Conservation (phyloP, 2,888 invertebrate species). For the Leucophenga montana region DNA sequence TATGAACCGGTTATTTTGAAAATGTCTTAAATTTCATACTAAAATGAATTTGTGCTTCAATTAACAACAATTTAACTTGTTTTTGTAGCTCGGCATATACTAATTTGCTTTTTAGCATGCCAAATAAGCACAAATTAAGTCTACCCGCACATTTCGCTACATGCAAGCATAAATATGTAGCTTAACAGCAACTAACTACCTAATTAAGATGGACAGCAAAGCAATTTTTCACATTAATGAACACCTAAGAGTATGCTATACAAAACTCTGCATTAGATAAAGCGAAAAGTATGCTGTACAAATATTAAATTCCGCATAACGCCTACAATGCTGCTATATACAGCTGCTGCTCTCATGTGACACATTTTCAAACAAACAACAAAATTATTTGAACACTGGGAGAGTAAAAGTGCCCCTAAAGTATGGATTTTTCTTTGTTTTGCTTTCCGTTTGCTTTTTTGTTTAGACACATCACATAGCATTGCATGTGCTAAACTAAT, state of each 20-base stretch:
- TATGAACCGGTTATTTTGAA: no score
- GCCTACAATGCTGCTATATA: conserved; percentile 37
- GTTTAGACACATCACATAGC: conserved; percentile 29
- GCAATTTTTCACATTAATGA: conserved; percentile 55
- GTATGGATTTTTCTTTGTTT: conserved; percentile 47
- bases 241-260: conserved; percentile 49
- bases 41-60: no score
- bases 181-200: conserved; percentile 18
- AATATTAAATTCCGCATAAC: background rate
- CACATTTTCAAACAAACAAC: conserved; percentile 1
- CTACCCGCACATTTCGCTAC: no score
- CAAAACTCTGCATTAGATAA: no score
- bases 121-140: no score
- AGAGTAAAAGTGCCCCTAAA: background rate
- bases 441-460: conserved; percentile 53
- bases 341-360: conserved; percentile 1
- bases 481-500: conserved; percentile 24
- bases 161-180: background rate
- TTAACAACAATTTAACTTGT: no score
- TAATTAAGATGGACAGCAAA: conserved; percentile 58
- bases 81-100: no score
- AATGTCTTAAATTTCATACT: no score
- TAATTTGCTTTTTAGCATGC: no score
- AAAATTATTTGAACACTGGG: background rate
- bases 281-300: background rate